Percentiles rank a stretch among this genome's conserved stretches.
Evolutionary conservation across 2,113 vertebrate genomes (phyloP).

Genomic region (Acrocephalus kingi): DNA sequence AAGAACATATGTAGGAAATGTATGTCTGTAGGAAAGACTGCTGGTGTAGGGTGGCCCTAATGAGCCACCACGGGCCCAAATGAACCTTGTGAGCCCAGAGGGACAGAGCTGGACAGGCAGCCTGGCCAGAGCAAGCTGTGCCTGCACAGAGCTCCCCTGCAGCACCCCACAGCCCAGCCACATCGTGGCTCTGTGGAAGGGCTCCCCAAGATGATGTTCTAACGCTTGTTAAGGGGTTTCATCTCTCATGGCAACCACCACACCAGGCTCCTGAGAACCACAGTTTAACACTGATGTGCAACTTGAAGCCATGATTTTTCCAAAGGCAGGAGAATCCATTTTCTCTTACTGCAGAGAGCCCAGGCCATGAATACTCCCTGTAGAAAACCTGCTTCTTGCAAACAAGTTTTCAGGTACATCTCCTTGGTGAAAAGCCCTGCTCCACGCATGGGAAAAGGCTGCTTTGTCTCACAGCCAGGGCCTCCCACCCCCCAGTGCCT

Average conservation of each 20-base stretch:
- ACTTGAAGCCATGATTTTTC: neutral
- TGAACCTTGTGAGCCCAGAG: neutral
- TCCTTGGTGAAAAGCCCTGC: neutral
- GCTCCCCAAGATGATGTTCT: neutral
- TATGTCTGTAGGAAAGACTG: neutral
- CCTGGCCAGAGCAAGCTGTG: fast-evolving
- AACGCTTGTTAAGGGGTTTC: neutral
- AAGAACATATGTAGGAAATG: neutral
- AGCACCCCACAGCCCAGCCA: neutral
- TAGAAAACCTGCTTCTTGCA: neutral
- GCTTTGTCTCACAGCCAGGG: neutral
- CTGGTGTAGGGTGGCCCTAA: neutral
- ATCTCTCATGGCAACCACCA: neutral
- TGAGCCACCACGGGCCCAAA: neutral
- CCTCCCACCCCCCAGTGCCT: neutral
- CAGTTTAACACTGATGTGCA: neutral
- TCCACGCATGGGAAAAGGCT: neutral
- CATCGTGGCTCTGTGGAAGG: neutral
- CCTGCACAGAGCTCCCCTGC: neutral
- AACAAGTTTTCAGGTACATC: neutral
- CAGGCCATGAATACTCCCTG: neutral
- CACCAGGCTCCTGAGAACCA: neutral
- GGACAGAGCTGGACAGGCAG: neutral
- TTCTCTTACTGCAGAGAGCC: neutral
- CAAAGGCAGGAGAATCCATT: neutral